Evolutionary conservation across 2,113 vertebrate species (phyloP), one percentile per base, ranked within the genome.

Genomic region (Misgurnus anguillicaudatus): DNA sequence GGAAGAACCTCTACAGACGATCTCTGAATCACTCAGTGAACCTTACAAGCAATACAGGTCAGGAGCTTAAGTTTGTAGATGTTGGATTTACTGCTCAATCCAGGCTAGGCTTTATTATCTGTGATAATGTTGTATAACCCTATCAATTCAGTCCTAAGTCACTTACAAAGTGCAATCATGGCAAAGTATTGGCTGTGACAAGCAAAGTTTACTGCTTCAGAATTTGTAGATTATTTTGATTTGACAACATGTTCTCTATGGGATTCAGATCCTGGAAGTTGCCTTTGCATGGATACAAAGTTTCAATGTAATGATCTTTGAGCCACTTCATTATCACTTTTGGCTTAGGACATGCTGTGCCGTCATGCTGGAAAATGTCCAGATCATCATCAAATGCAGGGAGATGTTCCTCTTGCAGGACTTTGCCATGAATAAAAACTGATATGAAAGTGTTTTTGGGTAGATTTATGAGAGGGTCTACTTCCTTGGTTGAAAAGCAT

Each of bases 1-100:
- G 19, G 67, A 71, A 2, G 24, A 47, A 8, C 4, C 45, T 21
- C 16, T 1, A 2, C 16, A 0, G 5, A 2, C 53, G 1, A 13
- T 53, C 2, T 57, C 17, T 0, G 5, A 41, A 11, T 36, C n/a
- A 3, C 3, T 8, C 8, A 0, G 84, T 0, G 81, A 86, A 17
- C 61, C 85, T 9, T 2, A 19, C 1, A 19, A n/a, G 0, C 75
- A 73, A 1, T 92, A 87, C 69, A 57, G 87, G 90, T 92, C 41
- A 47, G 42, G 8, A 16, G 48, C 6, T 10, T 72, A 11, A 60
- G 11, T 14, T 2, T 13, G n/a, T n/a, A n/a, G n/a, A 39, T 41
- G 31, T 58, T 45, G 9, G 11, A n/a, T 48, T 10, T 9, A 45
- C 7, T 60, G 2, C 3, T 31, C 24, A 31, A 31, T 31, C 24